Conservation (phyloP, 1,140 invertebrate species). For the Littorina saxatilis region DNA sequence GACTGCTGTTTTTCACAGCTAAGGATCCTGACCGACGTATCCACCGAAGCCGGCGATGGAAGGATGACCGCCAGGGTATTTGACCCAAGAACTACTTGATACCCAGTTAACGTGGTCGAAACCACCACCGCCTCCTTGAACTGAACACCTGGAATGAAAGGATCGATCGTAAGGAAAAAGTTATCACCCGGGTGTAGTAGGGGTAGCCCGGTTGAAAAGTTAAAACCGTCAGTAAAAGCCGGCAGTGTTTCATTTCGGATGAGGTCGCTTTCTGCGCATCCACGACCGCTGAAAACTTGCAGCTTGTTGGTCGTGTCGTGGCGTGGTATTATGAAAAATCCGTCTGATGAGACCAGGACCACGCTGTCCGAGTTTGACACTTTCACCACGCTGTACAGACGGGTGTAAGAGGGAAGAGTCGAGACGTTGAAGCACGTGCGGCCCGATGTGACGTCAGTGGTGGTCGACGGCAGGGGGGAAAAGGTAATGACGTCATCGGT, state of each 20-base stretch:
- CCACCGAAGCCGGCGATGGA: neutral
- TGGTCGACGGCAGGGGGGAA: no score
- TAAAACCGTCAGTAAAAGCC: neutral
- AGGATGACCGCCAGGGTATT: neutral
- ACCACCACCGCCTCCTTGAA: conserved; percentile 6
- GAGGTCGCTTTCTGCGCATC: neutral
- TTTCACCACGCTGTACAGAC: neutral
- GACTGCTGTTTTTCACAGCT: neutral
- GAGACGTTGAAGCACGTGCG: neutral
- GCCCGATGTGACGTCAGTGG: neutral
- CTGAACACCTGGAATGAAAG: neutral
- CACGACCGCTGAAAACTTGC: conserved; percentile 9
- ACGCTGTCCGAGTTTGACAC: neutral
- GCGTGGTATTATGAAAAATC: neutral
- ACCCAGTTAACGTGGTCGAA: conserved; percentile 5
- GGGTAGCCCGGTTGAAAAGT: neutral
- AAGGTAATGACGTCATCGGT: neutral
- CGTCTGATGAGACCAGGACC: conserved; percentile 4
- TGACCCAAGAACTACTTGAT: conserved; percentile 36
- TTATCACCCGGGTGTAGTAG: neutral
- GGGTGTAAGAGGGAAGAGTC: conserved; percentile 10
- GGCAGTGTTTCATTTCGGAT: neutral
- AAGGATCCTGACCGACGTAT: neutral
- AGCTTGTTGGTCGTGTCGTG: neutral
- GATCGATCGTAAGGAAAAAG: neutral